These are phyloP conservation scores for Thamnophis sirtalis DNA, from an alignment of 2,113 vertebrate genomes.

Conservation along the genomic window DNA sequence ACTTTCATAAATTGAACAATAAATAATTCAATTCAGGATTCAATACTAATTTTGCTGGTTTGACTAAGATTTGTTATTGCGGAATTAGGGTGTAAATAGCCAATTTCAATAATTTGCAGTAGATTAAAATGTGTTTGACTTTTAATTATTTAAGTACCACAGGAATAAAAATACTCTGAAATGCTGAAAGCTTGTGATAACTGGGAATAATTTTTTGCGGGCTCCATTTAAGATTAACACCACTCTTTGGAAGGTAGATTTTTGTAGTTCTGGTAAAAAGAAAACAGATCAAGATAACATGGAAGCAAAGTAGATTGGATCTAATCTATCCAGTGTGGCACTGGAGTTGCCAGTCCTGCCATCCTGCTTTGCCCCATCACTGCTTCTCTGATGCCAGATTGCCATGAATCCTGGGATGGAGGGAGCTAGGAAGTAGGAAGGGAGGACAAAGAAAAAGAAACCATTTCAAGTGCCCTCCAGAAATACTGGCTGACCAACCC, in stretches of 20 bases:
- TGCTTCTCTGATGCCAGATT: not conserved
- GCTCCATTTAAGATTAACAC: not conserved
- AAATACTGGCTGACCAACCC: not conserved
- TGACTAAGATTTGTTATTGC: conserved; percentile 29
- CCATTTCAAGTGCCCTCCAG: not conserved
- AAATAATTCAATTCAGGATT: conserved; percentile 21
- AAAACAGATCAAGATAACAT: not conserved
- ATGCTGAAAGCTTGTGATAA: not conserved
- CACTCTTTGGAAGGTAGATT: not conserved
- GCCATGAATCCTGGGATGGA: not conserved
- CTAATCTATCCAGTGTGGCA: not conserved
- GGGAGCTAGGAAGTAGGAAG: not conserved
- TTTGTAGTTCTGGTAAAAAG: not conserved
- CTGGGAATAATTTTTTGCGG: not conserved
- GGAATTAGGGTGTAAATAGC: not conserved
- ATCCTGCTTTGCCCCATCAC: not conserved
- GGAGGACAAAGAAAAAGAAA: not conserved
- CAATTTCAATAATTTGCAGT: not conserved
- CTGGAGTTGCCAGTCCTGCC: not conserved
- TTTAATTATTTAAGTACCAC: not conserved
- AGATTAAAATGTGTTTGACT: not conserved
- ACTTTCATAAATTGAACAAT: conserved; percentile 25
- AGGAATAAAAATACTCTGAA: not conserved
- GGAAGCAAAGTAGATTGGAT: not conserved
- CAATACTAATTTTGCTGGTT: conserved; percentile 31